Percentiles rank a stretch among this genome's conserved stretches.
Conservation (phyloP, 2,797 vertebrate species). For the Betta splendens region DNA sequence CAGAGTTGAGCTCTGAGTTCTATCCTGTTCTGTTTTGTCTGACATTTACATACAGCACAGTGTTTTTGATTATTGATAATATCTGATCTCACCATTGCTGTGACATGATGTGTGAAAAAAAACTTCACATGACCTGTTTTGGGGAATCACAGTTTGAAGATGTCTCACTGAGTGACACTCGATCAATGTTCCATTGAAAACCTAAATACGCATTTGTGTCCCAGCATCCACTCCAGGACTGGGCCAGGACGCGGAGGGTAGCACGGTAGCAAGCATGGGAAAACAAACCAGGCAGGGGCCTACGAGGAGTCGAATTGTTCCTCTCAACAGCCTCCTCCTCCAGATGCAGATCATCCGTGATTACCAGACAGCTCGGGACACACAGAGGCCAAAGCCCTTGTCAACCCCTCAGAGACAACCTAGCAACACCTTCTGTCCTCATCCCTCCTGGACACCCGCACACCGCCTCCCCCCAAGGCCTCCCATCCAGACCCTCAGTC, state of each 20-base stretch:
- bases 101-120: not conserved
- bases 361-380: conserved; percentile 80
- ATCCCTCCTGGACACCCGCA: conserved; percentile 74
- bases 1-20: conserved; percentile 40
- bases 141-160: not conserved
- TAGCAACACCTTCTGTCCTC: conserved; percentile 77
- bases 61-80: too few species aligned
- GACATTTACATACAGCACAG: conserved; percentile 17
- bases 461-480: conserved; percentile 72
- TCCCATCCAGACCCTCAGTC: conserved; percentile 72
- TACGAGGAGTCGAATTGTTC: conserved; percentile 62
- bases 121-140: not conserved
- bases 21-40: too few species aligned
- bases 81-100: not conserved
- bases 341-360: conserved; percentile 78
- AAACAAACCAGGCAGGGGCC: conserved; percentile 44
- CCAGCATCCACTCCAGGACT: conserved; percentile 17
- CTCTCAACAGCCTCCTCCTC: conserved; percentile 68
- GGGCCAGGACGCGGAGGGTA: conserved; percentile 25
- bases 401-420: conserved; percentile 74
- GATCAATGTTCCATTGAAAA: conserved; percentile 4
- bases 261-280: conserved; percentile 32
- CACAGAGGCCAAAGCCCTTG: conserved; percentile 67
- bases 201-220: conserved; percentile 10
- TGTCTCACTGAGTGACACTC: not conserved